Conservation (phyloP, 2,113 vertebrate species). For the Oxyura jamaicensis region DNA sequence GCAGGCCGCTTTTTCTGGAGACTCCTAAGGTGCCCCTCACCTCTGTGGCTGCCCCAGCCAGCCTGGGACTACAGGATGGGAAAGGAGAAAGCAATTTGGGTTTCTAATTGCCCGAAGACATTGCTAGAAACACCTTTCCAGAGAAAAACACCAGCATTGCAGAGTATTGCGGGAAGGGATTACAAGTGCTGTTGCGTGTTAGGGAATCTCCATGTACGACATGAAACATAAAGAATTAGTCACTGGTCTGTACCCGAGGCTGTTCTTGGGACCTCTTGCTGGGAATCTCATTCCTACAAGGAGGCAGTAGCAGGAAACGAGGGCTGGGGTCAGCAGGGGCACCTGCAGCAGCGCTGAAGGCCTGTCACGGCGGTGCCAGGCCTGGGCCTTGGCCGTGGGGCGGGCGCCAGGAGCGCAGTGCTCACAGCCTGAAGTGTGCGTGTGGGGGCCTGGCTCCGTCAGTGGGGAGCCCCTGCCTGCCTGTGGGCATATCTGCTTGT, state of each 20-base stretch:
- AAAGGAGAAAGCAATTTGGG: constrained; percentile 11
- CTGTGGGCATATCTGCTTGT: rapidly evolving
- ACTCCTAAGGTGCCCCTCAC: neutral
- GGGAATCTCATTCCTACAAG: neutral
- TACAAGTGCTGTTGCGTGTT: neutral
- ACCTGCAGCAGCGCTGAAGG: rapidly evolving
- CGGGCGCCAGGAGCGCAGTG: no score
- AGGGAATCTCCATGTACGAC: neutral
- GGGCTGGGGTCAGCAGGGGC: constrained; percentile 15
- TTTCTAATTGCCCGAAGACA: constrained; percentile 15
- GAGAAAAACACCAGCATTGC: neutral
- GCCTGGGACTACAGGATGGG: neutral
- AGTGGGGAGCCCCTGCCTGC: neutral
- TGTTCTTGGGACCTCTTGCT: neutral
- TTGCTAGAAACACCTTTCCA: neutral
- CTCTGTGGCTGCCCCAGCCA: no score
- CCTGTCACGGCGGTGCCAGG: no score
- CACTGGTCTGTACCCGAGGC: neutral
- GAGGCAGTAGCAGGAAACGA: constrained; percentile 44
- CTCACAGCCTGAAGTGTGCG: no score
- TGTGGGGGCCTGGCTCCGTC: no score
- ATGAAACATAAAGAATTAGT: constrained; percentile 50
- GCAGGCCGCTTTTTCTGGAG: neutral
- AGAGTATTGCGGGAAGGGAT: constrained; percentile 4
- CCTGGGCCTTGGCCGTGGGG: no score